Conservation (phyloP, 2,113 vertebrate species). For the Entomyzon cyanotis region DNA sequence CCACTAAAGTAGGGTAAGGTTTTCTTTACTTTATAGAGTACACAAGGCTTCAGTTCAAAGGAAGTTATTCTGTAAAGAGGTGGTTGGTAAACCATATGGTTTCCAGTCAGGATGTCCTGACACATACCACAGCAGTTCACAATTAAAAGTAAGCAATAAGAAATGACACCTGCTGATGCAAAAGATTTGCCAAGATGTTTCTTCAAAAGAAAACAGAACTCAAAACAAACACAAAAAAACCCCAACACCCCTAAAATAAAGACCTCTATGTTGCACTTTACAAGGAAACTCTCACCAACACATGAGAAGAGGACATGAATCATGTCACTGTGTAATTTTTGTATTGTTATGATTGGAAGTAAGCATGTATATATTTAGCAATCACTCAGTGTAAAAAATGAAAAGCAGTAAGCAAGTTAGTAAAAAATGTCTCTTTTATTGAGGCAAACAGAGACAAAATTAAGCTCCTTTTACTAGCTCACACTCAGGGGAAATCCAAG, state of each 20-base stretch:
- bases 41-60: background rate
- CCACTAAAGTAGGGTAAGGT: background rate
- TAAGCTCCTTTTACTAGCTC: background rate
- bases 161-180: slow-evolving; percentile 34
- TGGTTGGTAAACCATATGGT: slow-evolving; percentile 46
- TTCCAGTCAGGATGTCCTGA: slow-evolving; percentile 53
- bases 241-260: background rate
- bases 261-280: background rate
- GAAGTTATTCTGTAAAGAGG: background rate
- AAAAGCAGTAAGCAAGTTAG: background rate
- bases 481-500: background rate
- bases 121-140: slow-evolving; percentile 36
- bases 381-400: background rate
- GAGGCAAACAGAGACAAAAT: background rate
- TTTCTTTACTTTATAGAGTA: background rate
- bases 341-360: slow-evolving; percentile 34
- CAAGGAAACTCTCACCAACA: background rate
- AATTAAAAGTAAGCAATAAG: slow-evolving; percentile 48
- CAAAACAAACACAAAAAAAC: background rate
- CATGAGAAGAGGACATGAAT: background rate
- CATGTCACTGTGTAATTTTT: background rate
- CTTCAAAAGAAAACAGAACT: background rate
- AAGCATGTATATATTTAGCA: slow-evolving; percentile 25
- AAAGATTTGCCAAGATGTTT: slow-evolving; percentile 1
- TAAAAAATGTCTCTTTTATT: background rate